Evolutionary conservation across 1,140 invertebrate genomes (phyloP).

Genomic region (Zaprionus taronus): DNA sequence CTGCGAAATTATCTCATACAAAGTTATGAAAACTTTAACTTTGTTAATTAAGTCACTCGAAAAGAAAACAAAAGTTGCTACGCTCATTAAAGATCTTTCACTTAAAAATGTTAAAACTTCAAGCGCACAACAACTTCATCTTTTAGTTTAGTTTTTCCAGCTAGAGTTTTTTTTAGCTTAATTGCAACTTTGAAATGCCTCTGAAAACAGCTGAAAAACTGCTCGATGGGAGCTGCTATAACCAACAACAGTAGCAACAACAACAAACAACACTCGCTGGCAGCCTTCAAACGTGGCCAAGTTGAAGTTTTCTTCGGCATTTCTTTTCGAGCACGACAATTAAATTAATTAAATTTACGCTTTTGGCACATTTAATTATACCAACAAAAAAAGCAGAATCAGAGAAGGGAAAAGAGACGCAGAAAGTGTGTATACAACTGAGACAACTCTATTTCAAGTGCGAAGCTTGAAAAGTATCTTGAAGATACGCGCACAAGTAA

Average conservation of each 20-base stretch:
- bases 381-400: conserved; percentile 20
- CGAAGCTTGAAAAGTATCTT: background rate
- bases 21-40: background rate
- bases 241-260: background rate
- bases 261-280: background rate
- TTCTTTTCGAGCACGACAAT: conserved; percentile 55
- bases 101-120: conserved; percentile 4
- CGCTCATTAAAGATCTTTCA: conserved; percentile 4
- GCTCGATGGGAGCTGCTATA: background rate
- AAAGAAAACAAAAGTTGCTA: background rate
- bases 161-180: conserved; percentile 1
- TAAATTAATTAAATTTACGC: conserved; percentile 78
- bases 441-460: conserved; percentile 49
- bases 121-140: conserved; percentile 4
- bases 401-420: conserved; percentile 9
- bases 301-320: conserved; percentile 50
- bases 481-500: background rate
- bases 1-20: background rate
- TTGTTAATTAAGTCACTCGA: background rate
- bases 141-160: background rate
- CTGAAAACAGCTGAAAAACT: conserved; percentile 22
- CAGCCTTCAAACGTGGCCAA: conserved; percentile 34
- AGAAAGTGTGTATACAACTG: conserved; percentile 10
- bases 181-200: conserved; percentile 18
- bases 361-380: conserved; percentile 77